These are phyloP conservation scores for Drusus annulatus DNA, from an alignment of 1,140 invertebrate species.

Conservation along the genomic window DNA sequence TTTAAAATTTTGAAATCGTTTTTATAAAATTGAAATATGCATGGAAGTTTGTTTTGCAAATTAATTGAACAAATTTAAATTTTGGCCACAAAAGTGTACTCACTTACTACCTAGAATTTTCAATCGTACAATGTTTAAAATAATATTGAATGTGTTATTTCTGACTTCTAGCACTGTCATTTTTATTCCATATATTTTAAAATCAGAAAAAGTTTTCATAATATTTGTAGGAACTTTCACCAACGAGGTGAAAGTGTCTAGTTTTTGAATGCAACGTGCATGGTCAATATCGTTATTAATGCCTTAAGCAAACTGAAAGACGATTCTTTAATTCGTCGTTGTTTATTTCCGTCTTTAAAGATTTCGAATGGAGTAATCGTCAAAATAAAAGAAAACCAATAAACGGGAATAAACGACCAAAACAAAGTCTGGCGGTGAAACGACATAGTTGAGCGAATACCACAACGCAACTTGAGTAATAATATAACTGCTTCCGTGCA, in stretches of 20 bases:
- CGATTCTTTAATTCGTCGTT: background rate
- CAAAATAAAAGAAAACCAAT: constrained; percentile 2
- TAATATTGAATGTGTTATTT: too few species aligned
- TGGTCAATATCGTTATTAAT: background rate
- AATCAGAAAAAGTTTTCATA: too few species aligned
- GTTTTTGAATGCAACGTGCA: background rate
- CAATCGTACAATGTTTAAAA: too few species aligned
- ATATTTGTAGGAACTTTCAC: background rate
- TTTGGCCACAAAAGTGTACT: too few species aligned
- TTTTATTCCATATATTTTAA: too few species aligned
- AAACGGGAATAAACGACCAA: background rate
- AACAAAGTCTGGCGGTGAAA: background rate
- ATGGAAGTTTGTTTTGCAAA: too few species aligned
- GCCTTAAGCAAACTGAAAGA: background rate
- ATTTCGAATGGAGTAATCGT: background rate
- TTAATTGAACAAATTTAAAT: too few species aligned
- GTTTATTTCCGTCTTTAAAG: background rate
- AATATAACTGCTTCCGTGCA: background rate
- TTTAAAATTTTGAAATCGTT: too few species aligned
- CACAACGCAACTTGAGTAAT: background rate
- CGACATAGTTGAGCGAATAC: background rate
- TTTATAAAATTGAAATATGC: too few species aligned
- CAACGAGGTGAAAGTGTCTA: background rate
- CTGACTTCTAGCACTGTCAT: too few species aligned
- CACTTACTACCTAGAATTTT: too few species aligned